Evolutionary conservation across 1,140 invertebrate genomes (phyloP).

Genomic region (Brachionus manjavacas): DNA sequence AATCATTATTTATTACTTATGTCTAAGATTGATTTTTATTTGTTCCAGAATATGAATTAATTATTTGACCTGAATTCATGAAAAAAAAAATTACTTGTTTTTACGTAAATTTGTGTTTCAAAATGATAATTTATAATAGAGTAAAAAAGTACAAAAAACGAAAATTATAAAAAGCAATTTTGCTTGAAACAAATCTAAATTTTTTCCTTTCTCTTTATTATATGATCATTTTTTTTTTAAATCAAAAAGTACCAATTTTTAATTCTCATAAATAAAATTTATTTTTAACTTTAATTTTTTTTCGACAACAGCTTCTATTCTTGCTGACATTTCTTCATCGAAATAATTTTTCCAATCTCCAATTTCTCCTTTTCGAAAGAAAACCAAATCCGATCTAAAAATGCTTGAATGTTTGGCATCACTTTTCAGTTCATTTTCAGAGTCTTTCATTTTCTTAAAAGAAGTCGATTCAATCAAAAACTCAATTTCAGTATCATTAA

Average conservation of each 20-base stretch:
- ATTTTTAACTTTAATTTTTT: background rate
- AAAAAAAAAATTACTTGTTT: no score
- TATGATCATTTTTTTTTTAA: no score
- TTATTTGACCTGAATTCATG: no score
- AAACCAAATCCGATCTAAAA: background rate
- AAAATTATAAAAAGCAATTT: no score
- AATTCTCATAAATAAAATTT: background rate
- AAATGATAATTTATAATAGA: no score
- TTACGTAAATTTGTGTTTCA: no score
- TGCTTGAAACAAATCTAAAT: no score
- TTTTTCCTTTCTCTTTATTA: no score
- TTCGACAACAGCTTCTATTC: background rate
- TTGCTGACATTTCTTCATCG: background rate
- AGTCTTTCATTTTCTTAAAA: slow-evolving; percentile 18
- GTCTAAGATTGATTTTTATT: no score
- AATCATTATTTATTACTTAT: no score
- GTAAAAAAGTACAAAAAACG: no score
- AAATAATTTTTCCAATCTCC: background rate
- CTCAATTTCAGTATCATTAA: background rate
- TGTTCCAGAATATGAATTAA: no score
- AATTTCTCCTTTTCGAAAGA: background rate
- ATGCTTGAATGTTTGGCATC: background rate
- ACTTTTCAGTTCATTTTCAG: background rate
- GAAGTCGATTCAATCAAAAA: background rate
- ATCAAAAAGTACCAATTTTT: background rate